These are phyloP conservation scores for Aix galericulata DNA, from an alignment of 2,113 vertebrate genomes.

Conservation along the genomic window DNA sequence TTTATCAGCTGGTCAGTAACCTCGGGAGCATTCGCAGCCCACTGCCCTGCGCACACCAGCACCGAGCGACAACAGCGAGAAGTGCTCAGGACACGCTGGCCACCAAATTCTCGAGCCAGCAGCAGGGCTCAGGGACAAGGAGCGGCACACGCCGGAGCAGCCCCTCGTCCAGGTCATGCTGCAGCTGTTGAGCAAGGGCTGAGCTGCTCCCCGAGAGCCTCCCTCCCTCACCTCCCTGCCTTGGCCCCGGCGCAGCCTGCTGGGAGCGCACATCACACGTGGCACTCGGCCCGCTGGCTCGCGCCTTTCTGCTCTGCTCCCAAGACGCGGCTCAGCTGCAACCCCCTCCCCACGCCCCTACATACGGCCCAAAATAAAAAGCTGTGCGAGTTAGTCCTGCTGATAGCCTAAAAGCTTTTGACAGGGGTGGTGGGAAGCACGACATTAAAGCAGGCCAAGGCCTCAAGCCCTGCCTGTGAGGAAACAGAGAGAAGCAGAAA, in stretches of 20 bases:
- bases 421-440: not conserved
- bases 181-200: not conserved
- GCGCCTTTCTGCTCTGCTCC: not conserved
- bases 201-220: not conserved
- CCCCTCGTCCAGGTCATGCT: not conserved
- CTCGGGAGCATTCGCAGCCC: not conserved
- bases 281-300: conserved; percentile 8
- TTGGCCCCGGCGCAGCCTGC: not conserved
- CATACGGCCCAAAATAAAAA: not conserved
- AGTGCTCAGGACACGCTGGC: not conserved
- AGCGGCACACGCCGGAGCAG: not conserved
- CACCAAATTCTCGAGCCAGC: not conserved
- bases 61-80: not conserved
- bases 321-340: not conserved
- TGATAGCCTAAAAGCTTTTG: not conserved
- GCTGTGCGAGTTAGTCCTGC: not conserved
- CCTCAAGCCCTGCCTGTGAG: not conserved
- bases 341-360: not conserved
- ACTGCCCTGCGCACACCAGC: not conserved
- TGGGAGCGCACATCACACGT: not conserved
- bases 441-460: not conserved
- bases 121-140: not conserved
- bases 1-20: not conserved
- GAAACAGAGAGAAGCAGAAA: not conserved
- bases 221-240: not conserved